Percentiles rank a stretch among this genome's conserved stretches.
These are phyloP conservation scores for Eueides isabella DNA, from an alignment of 1,140 invertebrate genomes.

Conservation along the genomic window DNA sequence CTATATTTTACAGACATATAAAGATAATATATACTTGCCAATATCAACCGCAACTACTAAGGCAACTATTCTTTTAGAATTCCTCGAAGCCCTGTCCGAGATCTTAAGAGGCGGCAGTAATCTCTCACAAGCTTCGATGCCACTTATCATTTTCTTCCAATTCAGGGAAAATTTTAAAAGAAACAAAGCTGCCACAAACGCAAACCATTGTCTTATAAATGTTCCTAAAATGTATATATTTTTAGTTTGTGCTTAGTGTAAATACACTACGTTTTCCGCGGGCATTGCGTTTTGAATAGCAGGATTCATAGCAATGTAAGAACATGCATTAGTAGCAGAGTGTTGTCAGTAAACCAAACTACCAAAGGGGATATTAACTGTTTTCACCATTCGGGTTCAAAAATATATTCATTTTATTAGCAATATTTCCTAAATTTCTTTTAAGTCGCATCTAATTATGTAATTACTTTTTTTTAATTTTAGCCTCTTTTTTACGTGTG, in stretches of 20 bases:
- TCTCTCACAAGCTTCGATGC: conserved; percentile 22
- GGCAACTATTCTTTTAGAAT: conserved; percentile 11
- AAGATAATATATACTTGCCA: conserved; percentile 10
- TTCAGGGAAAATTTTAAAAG: not conserved
- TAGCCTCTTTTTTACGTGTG: too few species aligned
- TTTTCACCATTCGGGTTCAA: too few species aligned
- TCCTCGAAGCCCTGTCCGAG: conserved; percentile 1
- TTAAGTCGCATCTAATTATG: too few species aligned
- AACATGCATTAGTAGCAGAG: too few species aligned
- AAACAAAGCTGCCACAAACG: not conserved
- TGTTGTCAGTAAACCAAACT: too few species aligned
- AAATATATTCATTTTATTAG: too few species aligned
- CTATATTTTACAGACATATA: not conserved
- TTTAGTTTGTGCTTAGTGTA: not conserved
- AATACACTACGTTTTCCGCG: too few species aligned
- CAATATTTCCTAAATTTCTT: too few species aligned
- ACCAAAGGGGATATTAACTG: too few species aligned
- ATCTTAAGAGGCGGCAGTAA: conserved; percentile 24
- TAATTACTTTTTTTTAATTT: too few species aligned
- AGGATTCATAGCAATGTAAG: too few species aligned
- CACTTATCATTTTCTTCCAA: conserved; percentile 22
- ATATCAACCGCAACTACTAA: not conserved
- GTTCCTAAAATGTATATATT: not conserved
- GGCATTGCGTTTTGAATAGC: too few species aligned
- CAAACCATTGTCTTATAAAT: not conserved